Evolutionary conservation across 2,797 vertebrate species (phyloP).

Genomic region (Neoniphon sammara): DNA sequence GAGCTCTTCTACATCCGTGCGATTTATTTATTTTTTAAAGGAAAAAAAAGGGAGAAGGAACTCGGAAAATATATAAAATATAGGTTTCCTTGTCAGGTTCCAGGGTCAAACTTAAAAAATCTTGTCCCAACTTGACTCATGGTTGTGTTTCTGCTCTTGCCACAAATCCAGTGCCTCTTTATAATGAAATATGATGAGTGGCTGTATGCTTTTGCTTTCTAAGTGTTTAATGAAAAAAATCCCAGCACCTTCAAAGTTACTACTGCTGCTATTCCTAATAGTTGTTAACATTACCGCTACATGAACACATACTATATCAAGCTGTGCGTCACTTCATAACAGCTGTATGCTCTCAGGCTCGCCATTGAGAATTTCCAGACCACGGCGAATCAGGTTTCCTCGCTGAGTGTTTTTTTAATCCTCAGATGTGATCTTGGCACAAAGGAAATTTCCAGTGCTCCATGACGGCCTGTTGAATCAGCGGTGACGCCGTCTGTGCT

Average conservation of each 20-base stretch:
- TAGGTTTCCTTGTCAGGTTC: too few relatives aligned
- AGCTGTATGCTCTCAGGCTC: slow-evolving; percentile 63
- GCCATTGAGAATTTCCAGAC: slow-evolving; percentile 73
- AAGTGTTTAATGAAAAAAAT: slow-evolving; percentile 1
- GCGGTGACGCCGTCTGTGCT: slow-evolving; percentile 68
- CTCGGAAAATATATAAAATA: too few relatives aligned
- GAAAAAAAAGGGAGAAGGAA: too few relatives aligned
- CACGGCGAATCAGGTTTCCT: slow-evolving; percentile 68
- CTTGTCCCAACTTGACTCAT: neutral
- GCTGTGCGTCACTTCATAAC: slow-evolving; percentile 65
- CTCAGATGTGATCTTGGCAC: slow-evolving; percentile 51
- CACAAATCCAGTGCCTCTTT: neutral
- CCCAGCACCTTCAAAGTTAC: slow-evolving; percentile 2
- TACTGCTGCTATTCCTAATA: slow-evolving; percentile 8
- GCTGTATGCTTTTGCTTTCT: slow-evolving; percentile 6
- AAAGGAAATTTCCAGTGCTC: slow-evolving; percentile 78
- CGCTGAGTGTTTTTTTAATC: slow-evolving; percentile 59
- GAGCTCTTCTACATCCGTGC: neutral
- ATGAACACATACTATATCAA: slow-evolving; percentile 28
- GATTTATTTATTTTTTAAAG: neutral
- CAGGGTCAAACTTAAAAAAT: too few relatives aligned
- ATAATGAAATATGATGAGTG: neutral
- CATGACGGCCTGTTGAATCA: slow-evolving; percentile 69
- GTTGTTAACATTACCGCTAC: neutral
- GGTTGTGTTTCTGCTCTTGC: neutral